phyloP scores from a whole-genome alignment of 2,888 invertebrate species.

The Stenolophus ochropezus region DNA sequence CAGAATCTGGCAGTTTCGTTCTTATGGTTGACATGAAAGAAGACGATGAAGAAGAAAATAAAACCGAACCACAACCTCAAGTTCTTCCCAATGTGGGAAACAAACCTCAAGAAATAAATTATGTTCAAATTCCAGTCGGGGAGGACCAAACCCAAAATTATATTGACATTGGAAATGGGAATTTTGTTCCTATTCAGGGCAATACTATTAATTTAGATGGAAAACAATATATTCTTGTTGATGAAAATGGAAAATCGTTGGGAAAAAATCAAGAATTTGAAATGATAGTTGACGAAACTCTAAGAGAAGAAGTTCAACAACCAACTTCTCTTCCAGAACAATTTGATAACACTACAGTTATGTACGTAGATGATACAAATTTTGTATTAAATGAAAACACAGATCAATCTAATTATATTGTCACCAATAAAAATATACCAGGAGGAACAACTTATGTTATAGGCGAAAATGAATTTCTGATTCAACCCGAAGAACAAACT shows the following conservation, averaged over 20 bases:
- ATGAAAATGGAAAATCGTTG: conserved; percentile 28
- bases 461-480: conserved; percentile 44
- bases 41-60: conserved; percentile 33
- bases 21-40: conserved; percentile 59
- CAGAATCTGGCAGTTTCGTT: conserved; percentile 54
- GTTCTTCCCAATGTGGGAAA: background rate
- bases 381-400: conserved; percentile 45
- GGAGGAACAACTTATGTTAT: conserved; percentile 42
- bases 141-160: conserved; percentile 26
- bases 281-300: conserved; percentile 50
- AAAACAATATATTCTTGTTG: conserved; percentile 39
- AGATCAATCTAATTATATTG: conserved; percentile 25
- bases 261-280: conserved; percentile 42
- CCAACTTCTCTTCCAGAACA: conserved; percentile 18
- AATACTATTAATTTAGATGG: conserved; percentile 54
- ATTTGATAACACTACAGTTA: conserved; percentile 38
- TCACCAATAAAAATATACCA: background rate
- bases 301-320: conserved; percentile 13
- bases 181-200: conserved; percentile 38
- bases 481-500: conserved; percentile 45
- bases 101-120: background rate
- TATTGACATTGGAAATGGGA: conserved; percentile 55
- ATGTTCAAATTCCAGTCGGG: background rate
- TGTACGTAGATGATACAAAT: conserved; percentile 44
- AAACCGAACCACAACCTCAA: background rate